Base-by-base conservation (phyloP, 2,888 invertebrate genomes). In the Chaetogeoica ovagalla region DNA sequence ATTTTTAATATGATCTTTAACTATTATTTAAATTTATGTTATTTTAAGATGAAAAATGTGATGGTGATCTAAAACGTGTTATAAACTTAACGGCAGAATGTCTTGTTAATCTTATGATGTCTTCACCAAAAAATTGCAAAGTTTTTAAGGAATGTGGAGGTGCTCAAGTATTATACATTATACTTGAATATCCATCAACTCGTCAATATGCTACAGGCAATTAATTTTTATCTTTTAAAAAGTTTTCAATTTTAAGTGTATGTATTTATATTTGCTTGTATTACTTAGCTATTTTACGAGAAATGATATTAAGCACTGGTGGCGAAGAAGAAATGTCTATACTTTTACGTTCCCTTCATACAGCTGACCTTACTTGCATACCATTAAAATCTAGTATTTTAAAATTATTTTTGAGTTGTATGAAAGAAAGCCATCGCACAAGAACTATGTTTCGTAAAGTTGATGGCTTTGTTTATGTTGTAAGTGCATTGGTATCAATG, bases 251-350 rank as follows among this genome's bases (percentile, higher is more conserved):
- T 39, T 39, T 74, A 9, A n/a, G 17, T 55, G 5, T 30, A 48
- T 48, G 15, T 48, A 15, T 63, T n/a, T 21, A 30, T 74, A 2
- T 43, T 9, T 79, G 19, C 9, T 79, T 71, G 9, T 23, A 62
- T 23, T 75, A 62, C 72, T 19, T 84, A 91, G 91, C 93, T 82
- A 94, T 97, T 75, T 91, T 97, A 83, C 90, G 95, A 83, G 96
- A 97, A 87, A 87, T 97, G 63, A 92, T 97, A 84, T 89, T 96
- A 82, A 95, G 94, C 71, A 92, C 94, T 55, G 97, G 96, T 0
- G 97, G 97, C 0, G 98, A 98, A 85, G 98, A 98, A 84, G 97
- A 98, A 84, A 96, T 98, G 96, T 93, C 94, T 0, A 94, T 95
- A 23, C 88, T 98, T 81, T 88, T 98, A 30, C 94, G 94, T 66